Evolutionary conservation across 2,113 vertebrate genomes (phyloP).

Genomic region (Pseudorasbora parva): DNA sequence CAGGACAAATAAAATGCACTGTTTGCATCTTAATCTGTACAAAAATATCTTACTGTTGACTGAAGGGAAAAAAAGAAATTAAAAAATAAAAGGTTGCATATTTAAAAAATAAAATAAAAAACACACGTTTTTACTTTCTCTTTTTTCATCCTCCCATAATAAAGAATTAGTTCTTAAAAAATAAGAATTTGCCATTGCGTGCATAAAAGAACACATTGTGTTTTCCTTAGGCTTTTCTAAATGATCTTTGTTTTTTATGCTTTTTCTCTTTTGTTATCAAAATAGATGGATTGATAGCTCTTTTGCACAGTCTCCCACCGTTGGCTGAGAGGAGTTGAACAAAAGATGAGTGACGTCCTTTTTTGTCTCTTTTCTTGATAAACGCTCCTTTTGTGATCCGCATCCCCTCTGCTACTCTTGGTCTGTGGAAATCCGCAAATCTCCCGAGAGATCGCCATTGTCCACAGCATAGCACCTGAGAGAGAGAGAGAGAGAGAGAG

Average conservation of each 20-base stretch:
- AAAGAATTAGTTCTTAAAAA: slow-evolving; percentile 72
- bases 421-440: slow-evolving; percentile 56
- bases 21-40: slow-evolving; percentile 70
- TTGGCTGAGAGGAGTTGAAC: slow-evolving; percentile 73
- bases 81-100: slow-evolving; percentile 74
- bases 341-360: slow-evolving; percentile 61
- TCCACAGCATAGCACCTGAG: slow-evolving; percentile 55
- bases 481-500: neutral
- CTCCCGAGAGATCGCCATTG: slow-evolving; percentile 62
- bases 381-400: slow-evolving; percentile 73
- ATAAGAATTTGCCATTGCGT: slow-evolving; percentile 73
- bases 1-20: slow-evolving; percentile 66
- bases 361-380: slow-evolving; percentile 66
- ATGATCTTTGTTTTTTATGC: slow-evolving; percentile 38
- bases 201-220: slow-evolving; percentile 75
- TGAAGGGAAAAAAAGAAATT: slow-evolving; percentile 64
- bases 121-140: slow-evolving; percentile 73
- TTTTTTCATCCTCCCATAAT: slow-evolving; percentile 71
- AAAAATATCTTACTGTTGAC: slow-evolving; percentile 69
- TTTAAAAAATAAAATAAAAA: slow-evolving; percentile 77
- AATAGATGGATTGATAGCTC: slow-evolving; percentile 70
- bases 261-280: slow-evolving; percentile 73
- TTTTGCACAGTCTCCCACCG: slow-evolving; percentile 71
- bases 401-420: slow-evolving; percentile 69
- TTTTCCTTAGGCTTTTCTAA: slow-evolving; percentile 61